These are phyloP conservation scores for Sycobia sp. DNA, from an alignment of 1,140 invertebrate species.

Conservation along the genomic window DNA sequence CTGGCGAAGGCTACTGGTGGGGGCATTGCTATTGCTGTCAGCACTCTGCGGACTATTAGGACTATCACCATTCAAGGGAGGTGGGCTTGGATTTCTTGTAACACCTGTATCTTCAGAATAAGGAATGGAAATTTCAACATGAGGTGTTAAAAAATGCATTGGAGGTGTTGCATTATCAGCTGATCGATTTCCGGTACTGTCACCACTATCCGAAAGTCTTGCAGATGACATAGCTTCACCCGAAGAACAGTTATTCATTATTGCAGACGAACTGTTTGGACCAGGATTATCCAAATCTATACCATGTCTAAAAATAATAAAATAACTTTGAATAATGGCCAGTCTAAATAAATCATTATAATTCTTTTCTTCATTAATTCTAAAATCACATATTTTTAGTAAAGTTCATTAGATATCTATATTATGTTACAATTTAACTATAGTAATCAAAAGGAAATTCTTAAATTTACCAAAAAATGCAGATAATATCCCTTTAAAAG, in stretches of 20 bases:
- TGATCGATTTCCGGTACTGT: conserved; percentile 76
- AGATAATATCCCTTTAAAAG: no score
- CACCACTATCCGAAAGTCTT: conserved; percentile 78
- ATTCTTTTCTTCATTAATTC: not conserved
- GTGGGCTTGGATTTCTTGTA: conserved; percentile 52
- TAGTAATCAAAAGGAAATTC: no score
- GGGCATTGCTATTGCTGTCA: conserved; percentile 75
- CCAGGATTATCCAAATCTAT: conserved; percentile 87
- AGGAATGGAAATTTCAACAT: conserved; percentile 87
- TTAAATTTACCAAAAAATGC: no score
- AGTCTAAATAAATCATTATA: not conserved
- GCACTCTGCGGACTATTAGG: conserved; percentile 78
- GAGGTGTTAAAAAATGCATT: conserved; percentile 87
- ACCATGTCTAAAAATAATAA: conserved; percentile 68
- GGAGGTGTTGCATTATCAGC: conserved; percentile 83
- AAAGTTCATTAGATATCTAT: not conserved
- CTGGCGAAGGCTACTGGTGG: conserved; percentile 68
- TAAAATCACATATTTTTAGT: not conserved
- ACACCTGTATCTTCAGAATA: conserved; percentile 62
- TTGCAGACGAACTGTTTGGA: conserved; percentile 71
- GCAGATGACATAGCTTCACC: conserved; percentile 68
- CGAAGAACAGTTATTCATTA: conserved; percentile 57
- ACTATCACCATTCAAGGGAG: conserved; percentile 57
- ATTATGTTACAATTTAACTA: not conserved
- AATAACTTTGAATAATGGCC: not conserved